These are phyloP conservation scores for Melinaea marsaeus DNA, from an alignment of 2,888 invertebrate species.

Conservation along the genomic window DNA sequence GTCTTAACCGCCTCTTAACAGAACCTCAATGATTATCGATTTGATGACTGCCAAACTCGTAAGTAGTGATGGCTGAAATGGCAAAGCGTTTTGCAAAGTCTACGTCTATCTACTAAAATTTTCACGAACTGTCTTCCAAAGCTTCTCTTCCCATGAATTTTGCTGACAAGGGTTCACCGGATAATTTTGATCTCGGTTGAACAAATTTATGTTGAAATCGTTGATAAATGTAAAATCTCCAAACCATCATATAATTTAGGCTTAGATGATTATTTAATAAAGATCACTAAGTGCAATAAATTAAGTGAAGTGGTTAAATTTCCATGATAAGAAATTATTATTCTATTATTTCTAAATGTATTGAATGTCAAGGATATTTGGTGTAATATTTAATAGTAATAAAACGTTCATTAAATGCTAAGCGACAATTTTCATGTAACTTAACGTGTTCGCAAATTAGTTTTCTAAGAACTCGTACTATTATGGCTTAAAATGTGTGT, in stretches of 20 bases:
- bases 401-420: slow-evolving; percentile 5
- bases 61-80: neutral
- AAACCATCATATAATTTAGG: neutral
- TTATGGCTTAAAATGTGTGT: neutral
- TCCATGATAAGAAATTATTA: no score
- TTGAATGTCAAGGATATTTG: no score
- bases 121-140: slow-evolving; percentile 2
- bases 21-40: no score
- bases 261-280: no score
- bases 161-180: slow-evolving; percentile 3
- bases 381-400: neutral
- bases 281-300: no score
- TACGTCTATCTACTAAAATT: neutral
- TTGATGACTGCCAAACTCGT: no score
- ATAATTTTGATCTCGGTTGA: slow-evolving; percentile 5
- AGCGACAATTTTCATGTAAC: slow-evolving; percentile 2
- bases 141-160: slow-evolving; percentile 1
- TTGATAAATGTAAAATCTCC: slow-evolving; percentile 1
- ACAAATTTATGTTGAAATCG: slow-evolving; percentile 3
- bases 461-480: slow-evolving; percentile 1
- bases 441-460: neutral
- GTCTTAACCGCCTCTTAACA: no score
- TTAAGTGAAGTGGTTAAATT: no score
- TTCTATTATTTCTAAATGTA: no score
- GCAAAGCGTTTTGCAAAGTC: neutral